These are phyloP conservation scores for Alligator sinensis DNA, from an alignment of 2,113 vertebrate species.

Conservation along the genomic window DNA sequence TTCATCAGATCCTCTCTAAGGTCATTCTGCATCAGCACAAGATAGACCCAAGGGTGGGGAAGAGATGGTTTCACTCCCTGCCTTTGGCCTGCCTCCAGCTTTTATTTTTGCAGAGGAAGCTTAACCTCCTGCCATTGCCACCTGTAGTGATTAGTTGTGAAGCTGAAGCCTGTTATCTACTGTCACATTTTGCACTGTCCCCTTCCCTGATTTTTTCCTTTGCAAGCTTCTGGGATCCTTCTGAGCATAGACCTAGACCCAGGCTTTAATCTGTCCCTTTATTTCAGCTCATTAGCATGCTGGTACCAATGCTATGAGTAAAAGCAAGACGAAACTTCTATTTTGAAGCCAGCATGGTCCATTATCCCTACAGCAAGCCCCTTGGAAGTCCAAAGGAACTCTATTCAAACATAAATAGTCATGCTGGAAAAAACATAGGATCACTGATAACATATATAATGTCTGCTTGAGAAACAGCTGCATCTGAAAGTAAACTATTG, in stretches of 20 bases:
- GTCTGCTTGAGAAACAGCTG: not conserved
- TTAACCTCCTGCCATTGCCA: not conserved
- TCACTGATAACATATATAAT: not conserved
- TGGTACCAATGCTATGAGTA: not conserved
- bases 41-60: not conserved
- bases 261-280: not conserved
- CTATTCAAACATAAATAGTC: not conserved
- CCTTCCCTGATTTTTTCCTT: not conserved
- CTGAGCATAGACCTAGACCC: not conserved
- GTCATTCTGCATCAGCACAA: not conserved
- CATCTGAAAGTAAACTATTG: not conserved
- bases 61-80: not conserved
- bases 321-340: not conserved
- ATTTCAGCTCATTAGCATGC: not conserved
- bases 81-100: not conserved
- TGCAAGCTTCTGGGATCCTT: not conserved
- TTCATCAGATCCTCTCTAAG: not conserved
- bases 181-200: not conserved
- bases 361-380: not conserved
- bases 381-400: not conserved
- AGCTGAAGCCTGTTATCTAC: not conserved
- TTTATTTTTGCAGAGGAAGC: no score
- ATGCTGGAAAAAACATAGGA: not conserved
- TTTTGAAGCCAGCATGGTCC: not conserved
- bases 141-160: not conserved